Conservation (phyloP, 1,140 invertebrate species). For the Battus philenor region DNA sequence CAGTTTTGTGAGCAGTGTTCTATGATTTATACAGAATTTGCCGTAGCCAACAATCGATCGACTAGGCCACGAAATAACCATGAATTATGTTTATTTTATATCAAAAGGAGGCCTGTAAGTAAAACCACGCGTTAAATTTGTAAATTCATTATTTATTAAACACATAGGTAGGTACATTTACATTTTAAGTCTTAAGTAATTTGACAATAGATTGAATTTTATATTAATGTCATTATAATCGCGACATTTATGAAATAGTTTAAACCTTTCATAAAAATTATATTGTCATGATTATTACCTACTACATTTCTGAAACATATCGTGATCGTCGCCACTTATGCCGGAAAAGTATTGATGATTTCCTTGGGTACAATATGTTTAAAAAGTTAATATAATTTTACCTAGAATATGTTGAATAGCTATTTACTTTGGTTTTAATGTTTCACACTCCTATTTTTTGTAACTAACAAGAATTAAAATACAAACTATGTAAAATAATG, state of each 20-base stretch:
- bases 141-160: slow-evolving; percentile 12
- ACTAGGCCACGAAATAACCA: no score
- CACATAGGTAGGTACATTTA: slow-evolving; percentile 7
- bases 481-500: no score
- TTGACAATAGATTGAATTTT: slow-evolving; percentile 15
- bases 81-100: no score
- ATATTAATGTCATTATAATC: background rate
- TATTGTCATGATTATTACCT: slow-evolving; percentile 15
- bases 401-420: slow-evolving; percentile 7
- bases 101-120: no score
- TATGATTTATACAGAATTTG: no score
- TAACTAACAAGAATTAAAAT: slow-evolving; percentile 5
- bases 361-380: no score
- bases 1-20: no score
- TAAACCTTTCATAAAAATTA: slow-evolving; percentile 14
- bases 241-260: slow-evolving; percentile 4
- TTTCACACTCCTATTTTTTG: slow-evolving; percentile 2
- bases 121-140: no score
- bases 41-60: no score
- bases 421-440: slow-evolving; percentile 11
- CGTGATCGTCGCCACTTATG: no score
- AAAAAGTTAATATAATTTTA: background rate
- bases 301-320: slow-evolving; percentile 12
- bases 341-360: no score
- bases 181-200: slow-evolving; percentile 14